Evolutionary conservation across 2,888 invertebrate genomes (phyloP), one percentile per base, ranked within the genome.

Genomic region (Nycteola revayana): DNA sequence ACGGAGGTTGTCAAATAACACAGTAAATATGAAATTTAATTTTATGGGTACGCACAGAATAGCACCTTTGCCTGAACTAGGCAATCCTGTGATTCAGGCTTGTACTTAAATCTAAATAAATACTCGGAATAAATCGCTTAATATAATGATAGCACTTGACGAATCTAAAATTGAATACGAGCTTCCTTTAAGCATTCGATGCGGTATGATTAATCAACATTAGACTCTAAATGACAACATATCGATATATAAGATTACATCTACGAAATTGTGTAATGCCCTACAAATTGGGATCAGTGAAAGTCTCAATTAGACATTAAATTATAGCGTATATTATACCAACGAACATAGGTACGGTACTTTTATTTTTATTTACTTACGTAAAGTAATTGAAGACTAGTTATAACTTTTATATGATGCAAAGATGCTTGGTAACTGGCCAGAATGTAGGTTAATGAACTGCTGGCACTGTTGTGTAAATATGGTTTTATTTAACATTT

Each of bases 231-330:
- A 5, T n/a, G 21, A 21, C 7, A 21, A 21, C 21, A 3, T 5
- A 21, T 21, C 7, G n/a, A 21, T 21, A 2, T 21, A 5, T 21
- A 21, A 7, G 21, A 21, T 21, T 21, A 21, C 21, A 21, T 21
- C 21, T 21, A 21, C 21, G 7, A n/a, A 21, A n/a, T 21, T 21
- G 21, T 5, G 21, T 7, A 21, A 21, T 3, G 2, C 21, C 3
- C 14, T 14, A 3, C 14, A 14, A 3, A 14, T 14, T 14, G 3
- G 14, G 14, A 48, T 25, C 17, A 45, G 54, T 56, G 52, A 54
- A 54, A 54, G 56, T 43, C 29, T 11, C n/a, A n/a, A 20, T 36
- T 36, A 36, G 52, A 32, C 38, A 42, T 43, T 34, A 46, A 46
- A 36, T 33, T 45, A 49, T 29, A 32, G 24, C 9, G 17, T 5